Base-by-base conservation (phyloP, 2,888 invertebrate species). In the Epinotia demarniana region DNA sequence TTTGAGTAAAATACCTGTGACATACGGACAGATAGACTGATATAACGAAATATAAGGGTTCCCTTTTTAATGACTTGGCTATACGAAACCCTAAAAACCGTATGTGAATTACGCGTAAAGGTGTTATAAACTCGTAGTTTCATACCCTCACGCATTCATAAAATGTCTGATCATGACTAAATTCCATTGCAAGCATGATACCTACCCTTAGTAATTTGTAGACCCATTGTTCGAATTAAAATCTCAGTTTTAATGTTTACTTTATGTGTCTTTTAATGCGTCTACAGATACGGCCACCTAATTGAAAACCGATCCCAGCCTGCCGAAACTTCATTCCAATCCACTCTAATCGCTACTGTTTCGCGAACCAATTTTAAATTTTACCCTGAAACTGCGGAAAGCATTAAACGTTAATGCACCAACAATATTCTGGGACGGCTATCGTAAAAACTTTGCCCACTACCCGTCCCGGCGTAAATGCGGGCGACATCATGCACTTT, bases 351-450 rank as follows among this genome's bases (percentile, higher is more conserved):
- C 86, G 86, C 87, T 84, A 87, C 85, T 85, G 86, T 89, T 90
- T 86, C 83, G 85, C 80, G 81, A 86, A 85, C 85, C 89, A 92
- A 91, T 92, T 91, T 92, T 86, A 90, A 92, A 89, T 90, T 91
- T 89, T 84, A 81, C 79, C 88, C 85, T 86, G 84, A 83, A 88
- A 89, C 87, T 85, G 85, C 81, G 81, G 84, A 86, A 84, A 82
- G 87, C 85, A 89, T 91, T 91, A 90, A 92, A 90, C 90, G 88
- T 90, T 91, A 92, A 92, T 92, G 91, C 90, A 91, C 89, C 90
- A 89, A 91, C 91, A 89, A 91, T 92, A 91, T 90, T 87, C 89
- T 82, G 78, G 83, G 86, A 87, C 85, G 85, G 87, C 85, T 81
- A 86, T 90, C 91, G 91, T 92, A 92, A 93, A 93, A 92, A 93